Conservation (phyloP, 2,113 vertebrate genomes). For the Panthera uncia region DNA sequence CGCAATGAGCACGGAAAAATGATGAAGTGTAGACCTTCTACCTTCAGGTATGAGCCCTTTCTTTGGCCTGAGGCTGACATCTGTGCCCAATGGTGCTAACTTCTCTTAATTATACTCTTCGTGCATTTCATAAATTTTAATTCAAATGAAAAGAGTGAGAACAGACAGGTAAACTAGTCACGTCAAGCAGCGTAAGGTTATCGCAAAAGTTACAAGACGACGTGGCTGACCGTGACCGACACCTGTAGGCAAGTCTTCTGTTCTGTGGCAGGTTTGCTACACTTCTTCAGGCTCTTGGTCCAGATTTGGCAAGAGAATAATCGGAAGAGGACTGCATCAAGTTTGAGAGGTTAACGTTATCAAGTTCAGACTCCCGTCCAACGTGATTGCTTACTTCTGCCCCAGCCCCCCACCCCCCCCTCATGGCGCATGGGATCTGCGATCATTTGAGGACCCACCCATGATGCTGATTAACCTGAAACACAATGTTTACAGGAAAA, state of each 20-base stretch:
- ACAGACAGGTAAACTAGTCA: not conserved
- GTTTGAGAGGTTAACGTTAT: not conserved
- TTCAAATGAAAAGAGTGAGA: slow-evolving; percentile 41
- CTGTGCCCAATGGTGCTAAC: not conserved
- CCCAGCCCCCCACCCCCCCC: not conserved
- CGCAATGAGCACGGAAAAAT: not conserved
- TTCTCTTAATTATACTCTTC: slow-evolving; percentile 36
- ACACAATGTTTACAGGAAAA: not conserved
- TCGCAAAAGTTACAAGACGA: not conserved
- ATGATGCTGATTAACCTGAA: not conserved
- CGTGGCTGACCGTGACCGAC: not conserved
- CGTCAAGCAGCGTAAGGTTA: not conserved
- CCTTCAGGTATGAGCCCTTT: not conserved
- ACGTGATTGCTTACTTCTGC: not conserved
- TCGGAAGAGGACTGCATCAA: not conserved
- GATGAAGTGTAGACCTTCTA: not conserved
- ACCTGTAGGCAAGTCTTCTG: not conserved
- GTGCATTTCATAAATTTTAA: slow-evolving; percentile 12
- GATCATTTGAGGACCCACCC: not conserved
- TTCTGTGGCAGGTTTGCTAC: not conserved
- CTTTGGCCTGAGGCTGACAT: not conserved
- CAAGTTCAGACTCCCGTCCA: not conserved
- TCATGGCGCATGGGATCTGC: not conserved
- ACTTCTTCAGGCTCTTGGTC: not conserved
- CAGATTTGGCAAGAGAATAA: not conserved